Base-by-base conservation (phyloP, 2,888 invertebrate genomes). In the Drosophila kuntzei region DNA sequence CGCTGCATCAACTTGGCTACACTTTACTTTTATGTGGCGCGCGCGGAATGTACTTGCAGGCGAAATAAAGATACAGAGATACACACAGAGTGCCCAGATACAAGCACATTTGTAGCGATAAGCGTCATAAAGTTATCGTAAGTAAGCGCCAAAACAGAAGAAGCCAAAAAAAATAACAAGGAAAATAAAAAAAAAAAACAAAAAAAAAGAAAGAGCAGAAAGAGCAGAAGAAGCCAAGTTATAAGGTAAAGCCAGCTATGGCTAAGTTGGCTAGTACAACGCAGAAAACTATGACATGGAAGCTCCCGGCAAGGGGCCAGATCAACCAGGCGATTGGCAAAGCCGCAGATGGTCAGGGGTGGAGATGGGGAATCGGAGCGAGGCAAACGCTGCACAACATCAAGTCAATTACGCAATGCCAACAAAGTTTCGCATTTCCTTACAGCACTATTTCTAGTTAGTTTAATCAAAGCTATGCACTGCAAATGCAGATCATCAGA, bases 81-180 rank as follows among this genome's bases (percentile, higher is more conserved):
- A 87, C 76, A 73, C 70, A 61, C 41, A 67, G 61, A 71, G 79
- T 68, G 72, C 73, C 72, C 67, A 86, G 83, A 84, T 84, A 84
- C 83, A 87, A 88, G 80, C 89, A 83, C 87, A 88, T 87, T 88
- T 87, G 79, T 71, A 79, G 80, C 82, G 89, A 87, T 87, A 87
- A 87, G 85, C 76, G 87, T 75, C 89, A 87, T 88, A 88, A 87
- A 88, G 85, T 88, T 87, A 87, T 88, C 89, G 85, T 85, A 87
- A 88, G 88, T 87, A 89, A 85, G 75, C 89, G 79, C 66, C 80
- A 71, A 88, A 88, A 81, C 75, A 78, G 70, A 71, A 58, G 50
- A 55, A 69, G 77, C 79, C 75, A 72, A 71, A 67, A 70, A 75
- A 67, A 34, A 50, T 47, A 57, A 44, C 20, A 20, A 22, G 39